Base-by-base conservation (phyloP, 2,888 invertebrate species). In the Polymixis flavicincta region DNA sequence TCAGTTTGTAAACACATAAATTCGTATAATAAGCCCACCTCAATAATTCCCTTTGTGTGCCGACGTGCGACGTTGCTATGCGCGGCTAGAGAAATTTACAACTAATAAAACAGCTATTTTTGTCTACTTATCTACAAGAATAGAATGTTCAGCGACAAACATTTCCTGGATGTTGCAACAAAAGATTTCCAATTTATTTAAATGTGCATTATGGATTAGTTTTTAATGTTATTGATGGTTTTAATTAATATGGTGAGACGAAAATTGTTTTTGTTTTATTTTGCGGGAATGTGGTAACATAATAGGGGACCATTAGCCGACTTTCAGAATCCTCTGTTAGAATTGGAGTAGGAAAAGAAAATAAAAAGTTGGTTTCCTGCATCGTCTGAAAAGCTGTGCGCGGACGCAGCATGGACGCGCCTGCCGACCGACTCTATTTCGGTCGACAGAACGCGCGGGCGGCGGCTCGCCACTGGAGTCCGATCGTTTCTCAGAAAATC, bases 401-500 rank as follows among this genome's bases (percentile, higher is more conserved):
- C 84, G 82, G 83, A 67, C 85, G 84, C 84, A 80, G 71, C 83
- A 76, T 72, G 76, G 78, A 75, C 84, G 76, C 76, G 80, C 81
- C 78, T 86, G 84, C 87, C 84, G 75, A 85, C 87, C 79, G 80
- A 84, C 78, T 89, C 90, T 94, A 94, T 94, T 93, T 94, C 80
- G 85, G 92, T 90, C 86, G 84, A 85, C 81, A 86, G 87, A 87
- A 87, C 88, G 90, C 87, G 92, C 91, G 87, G 89, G 91, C 89
- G 88, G 86, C 73, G 74, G 85, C 84, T 85, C 78, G 84, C 84
- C 82, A 77, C 93, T 93, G 91, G 91, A 92, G 89, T 88, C 88
- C 77, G 89, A 87, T 89, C 83, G 87, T 87, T 93, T 92, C 93
- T 89, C 82, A 83, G 92, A 93, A 93, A 90, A 89, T 89, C 88